phyloP scores from a whole-genome alignment of 2,888 invertebrate genomes.

The Dasysyrphus tricinctus region DNA sequence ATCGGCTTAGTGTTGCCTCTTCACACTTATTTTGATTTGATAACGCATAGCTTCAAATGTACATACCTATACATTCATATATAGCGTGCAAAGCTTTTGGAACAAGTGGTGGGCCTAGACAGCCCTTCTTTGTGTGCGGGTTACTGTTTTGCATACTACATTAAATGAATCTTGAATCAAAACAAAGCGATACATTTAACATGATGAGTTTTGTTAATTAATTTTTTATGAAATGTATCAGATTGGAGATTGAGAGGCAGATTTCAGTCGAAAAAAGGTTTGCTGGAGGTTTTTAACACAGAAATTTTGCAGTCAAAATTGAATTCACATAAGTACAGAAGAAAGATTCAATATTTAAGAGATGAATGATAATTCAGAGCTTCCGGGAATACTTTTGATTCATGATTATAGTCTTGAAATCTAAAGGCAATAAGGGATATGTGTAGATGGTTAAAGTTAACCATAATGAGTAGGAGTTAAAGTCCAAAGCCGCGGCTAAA shows the following conservation, averaged over 20 bases:
- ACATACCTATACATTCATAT: background rate
- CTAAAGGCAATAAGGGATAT: too few relatives aligned
- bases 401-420: too few relatives aligned
- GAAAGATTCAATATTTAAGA: too few relatives aligned
- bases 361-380: too few relatives aligned
- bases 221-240: background rate
- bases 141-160: background rate
- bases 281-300: background rate
- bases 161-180: background rate
- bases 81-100: slow-evolving; percentile 23
- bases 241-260: background rate
- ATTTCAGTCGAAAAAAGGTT: background rate
- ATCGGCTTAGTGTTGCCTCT: slow-evolving; percentile 56
- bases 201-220: background rate
- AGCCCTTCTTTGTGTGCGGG: background rate
- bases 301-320: background rate
- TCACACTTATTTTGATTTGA: slow-evolving; percentile 29
- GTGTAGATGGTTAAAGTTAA: too few relatives aligned
- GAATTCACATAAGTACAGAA: background rate
- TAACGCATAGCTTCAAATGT: slow-evolving; percentile 18
- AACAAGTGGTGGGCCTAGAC: slow-evolving; percentile 19
- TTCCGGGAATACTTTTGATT: too few relatives aligned
- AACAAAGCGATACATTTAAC: background rate
- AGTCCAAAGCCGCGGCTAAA: too few relatives aligned
- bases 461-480: too few relatives aligned